Percentiles rank a stretch among this genome's conserved stretches.
Evolutionary conservation across 1,140 invertebrate species (phyloP).

Genomic region (Popillia japonica): DNA sequence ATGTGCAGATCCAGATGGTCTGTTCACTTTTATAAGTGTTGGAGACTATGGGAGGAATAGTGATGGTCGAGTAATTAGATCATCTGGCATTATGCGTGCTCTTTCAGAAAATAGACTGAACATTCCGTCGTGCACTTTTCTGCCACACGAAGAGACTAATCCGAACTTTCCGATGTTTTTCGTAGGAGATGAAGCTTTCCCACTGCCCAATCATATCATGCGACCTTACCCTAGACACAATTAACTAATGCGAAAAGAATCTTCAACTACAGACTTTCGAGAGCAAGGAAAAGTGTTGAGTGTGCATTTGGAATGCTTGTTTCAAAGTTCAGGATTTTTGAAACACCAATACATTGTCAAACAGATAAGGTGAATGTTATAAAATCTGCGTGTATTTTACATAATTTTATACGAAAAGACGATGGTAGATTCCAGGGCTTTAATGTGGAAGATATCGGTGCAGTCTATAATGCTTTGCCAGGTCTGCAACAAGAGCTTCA

Average conservation of each 20-base stretch:
- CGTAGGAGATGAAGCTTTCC: slow-evolving; percentile 43
- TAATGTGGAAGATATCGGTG: not conserved
- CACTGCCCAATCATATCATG: slow-evolving; percentile 40
- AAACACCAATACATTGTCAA: slow-evolving; percentile 21
- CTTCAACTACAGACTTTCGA: slow-evolving; percentile 29
- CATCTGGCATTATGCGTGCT: slow-evolving; percentile 45
- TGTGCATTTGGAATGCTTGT: slow-evolving; percentile 23
- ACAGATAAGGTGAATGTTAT: slow-evolving; percentile 34
- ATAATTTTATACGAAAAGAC: slow-evolving; percentile 40
- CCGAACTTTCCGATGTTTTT: slow-evolving; percentile 43
- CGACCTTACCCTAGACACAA: slow-evolving; percentile 39
- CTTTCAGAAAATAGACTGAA: slow-evolving; percentile 39
- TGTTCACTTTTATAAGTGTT: slow-evolving; percentile 59
- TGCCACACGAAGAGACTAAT: slow-evolving; percentile 40
- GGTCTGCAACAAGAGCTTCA: not conserved
- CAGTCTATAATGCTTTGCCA: not conserved
- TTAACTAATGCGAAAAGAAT: slow-evolving; percentile 29
- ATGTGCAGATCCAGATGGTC: slow-evolving; percentile 59
- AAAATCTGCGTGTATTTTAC: slow-evolving; percentile 38
- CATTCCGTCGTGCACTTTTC: slow-evolving; percentile 35
- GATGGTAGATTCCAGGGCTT: not conserved
- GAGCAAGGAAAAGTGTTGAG: slow-evolving; percentile 12
- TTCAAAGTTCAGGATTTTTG: slow-evolving; percentile 38
- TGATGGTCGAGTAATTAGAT: slow-evolving; percentile 54
- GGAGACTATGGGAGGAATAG: slow-evolving; percentile 55